These are phyloP conservation scores for Perodicticus potto DNA, from an alignment of 2,797 vertebrate genomes.

Conservation along the genomic window DNA sequence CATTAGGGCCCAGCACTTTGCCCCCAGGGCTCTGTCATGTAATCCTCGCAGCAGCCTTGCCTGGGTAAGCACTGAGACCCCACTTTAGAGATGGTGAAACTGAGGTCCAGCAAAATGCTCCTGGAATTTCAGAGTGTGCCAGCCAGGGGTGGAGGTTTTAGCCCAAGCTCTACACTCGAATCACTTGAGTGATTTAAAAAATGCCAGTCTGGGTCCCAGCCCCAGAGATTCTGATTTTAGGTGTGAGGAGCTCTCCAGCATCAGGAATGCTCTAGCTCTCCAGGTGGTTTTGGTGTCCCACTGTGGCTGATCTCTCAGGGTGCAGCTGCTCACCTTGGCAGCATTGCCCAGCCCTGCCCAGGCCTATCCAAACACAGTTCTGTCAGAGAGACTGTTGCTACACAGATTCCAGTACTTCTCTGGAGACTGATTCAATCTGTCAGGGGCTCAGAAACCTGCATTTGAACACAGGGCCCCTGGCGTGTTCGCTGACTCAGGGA, in stretches of 20 bases:
- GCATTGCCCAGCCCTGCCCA: too few relatives aligned
- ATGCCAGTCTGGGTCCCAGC: neutral
- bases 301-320: rapidly evolving
- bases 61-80: neutral
- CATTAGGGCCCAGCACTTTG: neutral
- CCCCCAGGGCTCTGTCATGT: neutral
- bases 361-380: rapidly evolving
- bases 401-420: neutral
- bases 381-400: neutral
- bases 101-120: neutral
- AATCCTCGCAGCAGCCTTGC: neutral
- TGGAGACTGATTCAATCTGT: neutral
- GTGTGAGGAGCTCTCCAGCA: neutral
- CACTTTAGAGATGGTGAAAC: neutral
- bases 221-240: too few relatives aligned
- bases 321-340: neutral
- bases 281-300: rapidly evolving
- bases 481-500: rapidly evolving
- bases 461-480: neutral
- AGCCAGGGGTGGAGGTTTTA: neutral
- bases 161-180: neutral
- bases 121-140: neutral
- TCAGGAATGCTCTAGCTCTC: rapidly evolving
- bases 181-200: neutral
- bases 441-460: neutral